Base-by-base conservation (phyloP, 1,140 invertebrate species). In the Ectropis grisescens region DNA sequence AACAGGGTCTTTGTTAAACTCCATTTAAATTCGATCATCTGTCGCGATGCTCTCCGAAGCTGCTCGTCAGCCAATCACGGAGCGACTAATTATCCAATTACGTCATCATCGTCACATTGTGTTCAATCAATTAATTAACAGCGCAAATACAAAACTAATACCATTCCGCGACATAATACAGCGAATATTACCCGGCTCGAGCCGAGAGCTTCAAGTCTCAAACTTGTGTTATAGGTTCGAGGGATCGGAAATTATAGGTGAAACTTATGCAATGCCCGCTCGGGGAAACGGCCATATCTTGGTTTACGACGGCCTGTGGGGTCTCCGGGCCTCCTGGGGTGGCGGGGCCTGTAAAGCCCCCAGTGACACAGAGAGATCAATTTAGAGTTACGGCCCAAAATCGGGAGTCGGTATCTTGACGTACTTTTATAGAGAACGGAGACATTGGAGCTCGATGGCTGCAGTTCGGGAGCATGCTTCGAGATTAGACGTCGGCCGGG, bases 281-380 rank as follows among this genome's bases (percentile, higher is more conserved):
- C 3, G 8, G 16, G 39, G 42, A 15, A 30, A 27, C 19, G 36
- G 26, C 33, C 41, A 30, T 37, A 52, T 41, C 40, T 34, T 30
- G 43, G 24, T 31, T 47, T 35, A 41, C 33, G 38, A 42, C 26
- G 19, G 29, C 5, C 29, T 33, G 15, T 29, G 11, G 38, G 15
- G 29, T 19, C 16, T 10, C 13, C 15, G 19, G 28, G 22, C 7
- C 31, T n/a, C n/a, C 13, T n/a, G 36, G 12, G 43, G 10, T 42
- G 37, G 23, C 36, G 39, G 27, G 24, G 34, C 36, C 47, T 29
- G 45, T 23, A 37, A 49, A 49, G 43, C 41, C 30, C 36, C 33
- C 43, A 45, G 37, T 51, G 57, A 55, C 56, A 57, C 42, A 44
- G 44, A 44, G 45, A 49, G 57, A 57, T 60, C 57, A 60, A 53